These are phyloP conservation scores for Parnassius orleans DNA, from an alignment of 2,888 invertebrate species.

Conservation along the genomic window DNA sequence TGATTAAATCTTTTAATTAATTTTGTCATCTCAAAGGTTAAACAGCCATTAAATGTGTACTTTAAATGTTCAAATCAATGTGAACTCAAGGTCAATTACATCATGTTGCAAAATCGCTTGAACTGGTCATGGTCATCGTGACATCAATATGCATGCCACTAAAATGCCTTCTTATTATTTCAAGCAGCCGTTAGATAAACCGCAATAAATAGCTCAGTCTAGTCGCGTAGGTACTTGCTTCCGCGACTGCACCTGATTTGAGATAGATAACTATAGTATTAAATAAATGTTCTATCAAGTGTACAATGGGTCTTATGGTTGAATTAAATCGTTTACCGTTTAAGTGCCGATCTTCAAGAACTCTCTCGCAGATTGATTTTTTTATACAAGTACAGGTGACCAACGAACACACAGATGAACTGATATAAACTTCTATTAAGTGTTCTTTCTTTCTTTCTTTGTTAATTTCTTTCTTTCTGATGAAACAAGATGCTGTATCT, in stretches of 20 bases:
- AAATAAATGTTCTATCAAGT: neutral
- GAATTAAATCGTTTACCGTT: too few species aligned
- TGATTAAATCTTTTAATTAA: conserved; percentile 6
- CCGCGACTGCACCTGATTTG: conserved; percentile 1
- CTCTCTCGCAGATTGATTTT: too few species aligned
- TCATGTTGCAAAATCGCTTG: conserved; percentile 16
- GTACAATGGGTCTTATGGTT: neutral
- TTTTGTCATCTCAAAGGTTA: conserved; percentile 14
- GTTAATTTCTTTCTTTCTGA: too few species aligned
- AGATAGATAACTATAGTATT: conserved; percentile 6
- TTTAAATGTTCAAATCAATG: conserved; percentile 10
- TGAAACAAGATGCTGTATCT: too few species aligned
- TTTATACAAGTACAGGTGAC: too few species aligned
- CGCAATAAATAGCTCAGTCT: conserved; percentile 6
- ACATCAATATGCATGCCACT: conserved; percentile 22
- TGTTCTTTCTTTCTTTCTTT: too few species aligned
- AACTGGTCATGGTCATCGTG: conserved; percentile 4
- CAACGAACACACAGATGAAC: too few species aligned
- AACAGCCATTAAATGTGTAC: conserved; percentile 15
- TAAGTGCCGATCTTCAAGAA: too few species aligned
- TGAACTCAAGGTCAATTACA: conserved; percentile 17
- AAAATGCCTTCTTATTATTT: conserved; percentile 10
- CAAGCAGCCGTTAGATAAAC: conserved; percentile 4
- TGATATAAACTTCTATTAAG: too few species aligned
- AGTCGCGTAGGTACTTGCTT: conserved; percentile 2